phyloP scores from a whole-genome alignment of 2,888 invertebrate genomes.

The Sinohyriopsis cumingii region DNA sequence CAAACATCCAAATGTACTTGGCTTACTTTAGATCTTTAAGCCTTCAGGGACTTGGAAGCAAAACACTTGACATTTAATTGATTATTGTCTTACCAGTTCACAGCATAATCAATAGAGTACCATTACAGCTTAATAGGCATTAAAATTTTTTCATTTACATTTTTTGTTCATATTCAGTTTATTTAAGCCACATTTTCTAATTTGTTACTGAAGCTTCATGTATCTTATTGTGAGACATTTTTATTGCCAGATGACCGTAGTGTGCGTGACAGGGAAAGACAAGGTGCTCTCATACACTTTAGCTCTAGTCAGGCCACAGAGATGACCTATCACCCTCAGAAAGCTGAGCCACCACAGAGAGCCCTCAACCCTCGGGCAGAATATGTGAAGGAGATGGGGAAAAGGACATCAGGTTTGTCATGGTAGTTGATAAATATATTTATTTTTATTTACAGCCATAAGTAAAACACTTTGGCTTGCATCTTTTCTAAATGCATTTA shows the following conservation, averaged over 20 bases:
- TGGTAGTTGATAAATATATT: constrained; percentile 1
- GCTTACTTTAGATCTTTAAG: no score
- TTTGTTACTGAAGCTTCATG: not conserved
- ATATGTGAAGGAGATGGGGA: constrained; percentile 53
- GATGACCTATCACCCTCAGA: constrained; percentile 46
- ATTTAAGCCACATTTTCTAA: no score
- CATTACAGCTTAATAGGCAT: no score
- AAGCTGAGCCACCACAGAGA: constrained; percentile 28
- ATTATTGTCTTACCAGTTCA: no score
- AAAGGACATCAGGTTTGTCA: constrained; percentile 34
- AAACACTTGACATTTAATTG: no score
- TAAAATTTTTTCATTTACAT: no score
- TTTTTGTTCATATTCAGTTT: no score
- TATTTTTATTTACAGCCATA: not conserved
- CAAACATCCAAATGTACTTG: no score
- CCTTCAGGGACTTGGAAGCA: no score
- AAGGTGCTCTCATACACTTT: constrained; percentile 69
- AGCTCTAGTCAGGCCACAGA: constrained; percentile 65
- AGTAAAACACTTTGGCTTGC: not conserved
- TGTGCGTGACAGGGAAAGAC: constrained; percentile 69
- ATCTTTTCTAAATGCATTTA: no score
- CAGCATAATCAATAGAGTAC: no score
- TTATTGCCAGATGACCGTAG: constrained; percentile 66
- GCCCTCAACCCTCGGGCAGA: constrained; percentile 54
- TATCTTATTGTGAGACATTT: not conserved